Percentiles rank a stretch among this genome's conserved stretches.
Conservation (phyloP, 2,113 vertebrate genomes). For the Nyctereutes procyonoides region DNA sequence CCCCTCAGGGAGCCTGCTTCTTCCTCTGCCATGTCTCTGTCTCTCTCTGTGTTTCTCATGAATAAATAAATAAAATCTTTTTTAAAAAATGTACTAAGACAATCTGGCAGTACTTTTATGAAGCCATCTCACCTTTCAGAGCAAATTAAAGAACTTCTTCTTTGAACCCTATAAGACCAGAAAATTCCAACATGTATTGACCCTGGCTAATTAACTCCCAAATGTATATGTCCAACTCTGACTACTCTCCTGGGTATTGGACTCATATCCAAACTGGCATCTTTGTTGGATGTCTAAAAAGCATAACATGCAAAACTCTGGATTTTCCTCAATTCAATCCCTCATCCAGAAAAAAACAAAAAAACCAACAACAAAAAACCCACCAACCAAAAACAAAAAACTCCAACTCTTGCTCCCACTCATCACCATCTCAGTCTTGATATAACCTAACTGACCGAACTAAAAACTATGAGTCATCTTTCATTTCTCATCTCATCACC, state of each 20-base stretch:
- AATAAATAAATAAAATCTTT: no score
- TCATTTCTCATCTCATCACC: constrained; percentile 18
- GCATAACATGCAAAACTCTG: neutral
- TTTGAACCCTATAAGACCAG: neutral
- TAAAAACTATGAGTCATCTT: constrained; percentile 12
- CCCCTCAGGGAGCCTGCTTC: no score
- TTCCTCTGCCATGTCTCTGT: no score
- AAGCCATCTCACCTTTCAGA: neutral
- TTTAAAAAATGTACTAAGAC: neutral
- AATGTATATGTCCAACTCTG: neutral
- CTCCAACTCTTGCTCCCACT: neutral
- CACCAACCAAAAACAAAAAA: neutral
- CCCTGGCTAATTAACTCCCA: neutral
- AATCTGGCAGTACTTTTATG: neutral
- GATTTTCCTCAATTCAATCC: neutral
- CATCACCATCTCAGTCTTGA: neutral
- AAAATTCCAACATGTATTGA: neutral
- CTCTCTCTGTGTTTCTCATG: no score
- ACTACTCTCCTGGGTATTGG: neutral
- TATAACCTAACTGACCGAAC: neutral
- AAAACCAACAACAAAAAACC: neutral
- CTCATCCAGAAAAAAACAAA: neutral
- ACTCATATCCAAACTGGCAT: neutral
- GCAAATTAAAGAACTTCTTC: neutral
- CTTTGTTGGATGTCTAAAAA: neutral